These are phyloP conservation scores for Diadophis punctatus DNA, from an alignment of 2,113 vertebrate species.

Conservation along the genomic window DNA sequence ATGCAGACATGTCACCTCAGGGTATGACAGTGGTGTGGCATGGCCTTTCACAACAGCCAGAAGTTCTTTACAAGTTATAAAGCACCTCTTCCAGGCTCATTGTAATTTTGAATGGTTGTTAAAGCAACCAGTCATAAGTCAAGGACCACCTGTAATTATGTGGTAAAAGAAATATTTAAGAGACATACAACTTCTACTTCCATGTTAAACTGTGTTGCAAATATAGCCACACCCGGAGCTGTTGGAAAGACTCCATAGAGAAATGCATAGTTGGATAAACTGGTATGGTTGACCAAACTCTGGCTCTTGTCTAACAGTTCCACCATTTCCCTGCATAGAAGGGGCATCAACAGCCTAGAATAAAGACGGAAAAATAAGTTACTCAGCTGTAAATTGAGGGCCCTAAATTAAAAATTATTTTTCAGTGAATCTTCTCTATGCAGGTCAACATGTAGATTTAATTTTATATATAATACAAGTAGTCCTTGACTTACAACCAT, in stretches of 20 bases:
- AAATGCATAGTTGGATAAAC: constrained; percentile 95
- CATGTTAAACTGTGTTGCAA: constrained; percentile 93
- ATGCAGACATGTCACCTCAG: not conserved
- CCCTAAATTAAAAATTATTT: not conserved
- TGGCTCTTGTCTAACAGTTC: constrained; percentile 82
- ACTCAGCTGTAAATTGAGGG: not conserved
- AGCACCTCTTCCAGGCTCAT: not conserved
- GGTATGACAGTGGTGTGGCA: not conserved
- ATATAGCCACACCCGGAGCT: constrained; percentile 94
- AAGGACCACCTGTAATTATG: not conserved
- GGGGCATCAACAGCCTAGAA: constrained; percentile 88
- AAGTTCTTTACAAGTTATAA: not conserved
- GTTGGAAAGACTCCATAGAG: constrained; percentile 94
- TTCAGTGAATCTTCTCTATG: not conserved
- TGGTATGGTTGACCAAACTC: constrained; percentile 82
- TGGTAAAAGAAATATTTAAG: constrained; percentile 1
- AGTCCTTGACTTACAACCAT: not conserved
- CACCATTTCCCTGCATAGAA: constrained; percentile 94
- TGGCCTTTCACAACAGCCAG: not conserved
- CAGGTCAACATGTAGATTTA: not conserved
- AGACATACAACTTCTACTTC: constrained; percentile 94
- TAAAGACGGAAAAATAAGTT: not conserved
- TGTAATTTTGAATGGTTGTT: not conserved
- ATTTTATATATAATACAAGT: not conserved
- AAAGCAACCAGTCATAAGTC: not conserved